Base-by-base conservation (phyloP, 2,888 invertebrate species). In the Oxycera nigricornis region DNA sequence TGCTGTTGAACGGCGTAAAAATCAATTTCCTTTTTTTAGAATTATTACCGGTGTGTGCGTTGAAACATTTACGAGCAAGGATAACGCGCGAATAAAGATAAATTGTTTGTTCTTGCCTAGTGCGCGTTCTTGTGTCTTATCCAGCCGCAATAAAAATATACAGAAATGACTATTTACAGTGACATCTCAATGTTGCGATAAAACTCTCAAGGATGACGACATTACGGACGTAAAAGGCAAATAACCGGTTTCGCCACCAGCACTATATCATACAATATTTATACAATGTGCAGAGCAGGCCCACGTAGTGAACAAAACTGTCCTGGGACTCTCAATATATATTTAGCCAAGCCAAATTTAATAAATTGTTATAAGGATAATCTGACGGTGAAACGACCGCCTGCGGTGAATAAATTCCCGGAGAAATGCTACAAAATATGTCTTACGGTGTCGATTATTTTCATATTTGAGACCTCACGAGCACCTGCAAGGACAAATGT, bases 11-110 rank as follows among this genome's bases (percentile, higher is more conserved):
- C 31, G 70, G 46, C 52, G 52, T 41, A 65, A 65, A 70, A 70
- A 70, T 70, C 70, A 70, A 70, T 70, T 70, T 70, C 52, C 70
- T 70, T 55, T n/a, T n/a, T 70, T 52, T 31, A 70, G 70, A 70
- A 52, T 70, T 70, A 70, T 70, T 70, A 52, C 52, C 70, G 52
- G 70, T 28, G n/a, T n/a, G 30, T 70, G 52, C 31, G 52, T 50
- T 68, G 52, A 68, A 68, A 68, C 68, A 68, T 68, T 68, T 68
- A 68, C 68, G 68, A 68, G 50, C n/a, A 17, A 9, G n/a, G 68
- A 68, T 68, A 30, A 68, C 50, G 22, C 46, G 28, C 26, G 46
- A 62, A 62, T 62, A 26, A 62, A 62, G 39, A 39, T 30, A 30
- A 14, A 68, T 68, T 68, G 52, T 46, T 2, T 24, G 28, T 30